Evolutionary conservation across 2,797 vertebrate species (phyloP), one percentile per base, ranked within the genome.

Genomic region (Malurus splendens): DNA sequence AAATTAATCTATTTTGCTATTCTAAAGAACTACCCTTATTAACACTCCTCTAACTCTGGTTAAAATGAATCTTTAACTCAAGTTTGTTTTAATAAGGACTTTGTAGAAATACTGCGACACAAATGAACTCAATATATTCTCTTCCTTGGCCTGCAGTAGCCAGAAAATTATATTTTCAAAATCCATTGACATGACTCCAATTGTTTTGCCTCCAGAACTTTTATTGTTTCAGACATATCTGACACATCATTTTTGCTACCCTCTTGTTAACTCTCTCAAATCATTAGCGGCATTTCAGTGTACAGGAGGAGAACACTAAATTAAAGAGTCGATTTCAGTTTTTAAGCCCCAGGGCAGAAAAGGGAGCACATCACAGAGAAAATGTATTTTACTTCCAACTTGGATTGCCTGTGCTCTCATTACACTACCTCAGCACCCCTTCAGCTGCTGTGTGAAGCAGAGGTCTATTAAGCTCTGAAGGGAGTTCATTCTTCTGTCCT

Each of bases 341-440:
- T 93, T 94, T 77, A 95, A 94, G 93, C 93, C 94, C 81, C 59
- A 51, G 74, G 95, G 95, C 94, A 94, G 83, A 86, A 92, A 94
- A 95, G 94, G 92, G 89, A 96, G 77, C 72, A 90, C 52, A 83
- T 95, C 90, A 95, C 86, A 93, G 76, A 92, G 70, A 87, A 96
- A 96, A 94, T 57, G 66, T 66, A 85, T 95, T 93, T 96, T 86
- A 86, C 93, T 97, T 95, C 93, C 87, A 81, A 82, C 79, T 76
- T 65, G 83, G 80, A 66, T 52, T 92, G 92, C 82, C 86, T 93
- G 68, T 28, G 89, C 62, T 92, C 75, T 95, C 91, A 89, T 92
- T 94, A 91, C 86, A 60, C 90, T 44, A 95, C 74, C 57, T 72
- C 59, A 73, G 90, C 82, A 60, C 74, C 78, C 79, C 20, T 22